These are phyloP conservation scores for Manis pentadactyla DNA, from an alignment of 2,797 vertebrate genomes.

Conservation along the genomic window DNA sequence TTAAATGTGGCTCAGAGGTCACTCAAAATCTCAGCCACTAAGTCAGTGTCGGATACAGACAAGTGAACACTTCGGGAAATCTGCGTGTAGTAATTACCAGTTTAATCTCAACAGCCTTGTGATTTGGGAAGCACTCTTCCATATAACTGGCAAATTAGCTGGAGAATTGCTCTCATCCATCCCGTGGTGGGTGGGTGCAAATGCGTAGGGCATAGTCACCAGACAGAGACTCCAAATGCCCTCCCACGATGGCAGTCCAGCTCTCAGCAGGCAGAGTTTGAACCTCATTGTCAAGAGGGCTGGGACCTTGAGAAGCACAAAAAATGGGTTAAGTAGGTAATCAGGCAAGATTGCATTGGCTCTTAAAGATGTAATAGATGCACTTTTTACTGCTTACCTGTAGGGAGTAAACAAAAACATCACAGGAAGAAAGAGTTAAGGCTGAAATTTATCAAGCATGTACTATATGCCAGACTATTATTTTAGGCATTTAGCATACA, in stretches of 20 bases:
- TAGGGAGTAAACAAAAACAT: background rate
- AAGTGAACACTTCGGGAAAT: constrained; percentile 28
- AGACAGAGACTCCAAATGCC: background rate
- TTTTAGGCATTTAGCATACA: background rate
- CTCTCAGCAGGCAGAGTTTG: background rate
- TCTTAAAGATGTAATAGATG: background rate
- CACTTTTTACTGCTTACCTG: background rate
- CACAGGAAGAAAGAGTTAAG: background rate
- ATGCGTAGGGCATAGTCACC: background rate
- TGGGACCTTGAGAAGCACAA: rapidly evolving
- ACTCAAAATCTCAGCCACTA: background rate
- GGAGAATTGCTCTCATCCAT: background rate
- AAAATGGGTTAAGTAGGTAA: background rate
- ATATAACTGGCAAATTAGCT: constrained; percentile 34
- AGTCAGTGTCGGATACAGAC: background rate
- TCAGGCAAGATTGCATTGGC: background rate
- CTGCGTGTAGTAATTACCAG: background rate
- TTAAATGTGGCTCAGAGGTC: background rate
- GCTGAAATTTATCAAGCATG: background rate
- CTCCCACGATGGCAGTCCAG: background rate
- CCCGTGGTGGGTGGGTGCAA: background rate
- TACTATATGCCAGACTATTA: background rate
- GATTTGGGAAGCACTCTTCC: constrained; percentile 53
- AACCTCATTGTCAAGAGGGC: background rate
- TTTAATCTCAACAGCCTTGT: constrained; percentile 49